Percentiles rank a stretch among this genome's conserved stretches.
These are phyloP conservation scores for Taenaris catops DNA, from an alignment of 2,888 invertebrate species.

Conservation along the genomic window DNA sequence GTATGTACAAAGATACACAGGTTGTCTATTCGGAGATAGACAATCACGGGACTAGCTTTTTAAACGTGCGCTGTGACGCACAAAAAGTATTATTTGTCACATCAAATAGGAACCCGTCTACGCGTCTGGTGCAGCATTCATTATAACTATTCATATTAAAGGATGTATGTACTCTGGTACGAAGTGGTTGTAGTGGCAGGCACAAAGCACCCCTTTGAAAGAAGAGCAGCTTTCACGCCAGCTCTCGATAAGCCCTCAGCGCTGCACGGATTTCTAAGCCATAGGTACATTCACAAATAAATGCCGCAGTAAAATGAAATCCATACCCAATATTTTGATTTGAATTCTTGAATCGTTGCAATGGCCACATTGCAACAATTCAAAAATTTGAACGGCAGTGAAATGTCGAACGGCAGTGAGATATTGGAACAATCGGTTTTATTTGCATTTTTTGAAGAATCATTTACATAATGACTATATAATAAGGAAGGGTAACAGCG, in stretches of 20 bases:
- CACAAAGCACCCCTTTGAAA: slow-evolving; percentile 65
- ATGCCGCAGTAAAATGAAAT: slow-evolving; percentile 6
- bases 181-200: slow-evolving; percentile 55
- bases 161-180: slow-evolving; percentile 40
- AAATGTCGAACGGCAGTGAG: no score
- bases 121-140: slow-evolving; percentile 31
- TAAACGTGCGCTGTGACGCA: slow-evolving; percentile 20
- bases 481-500: no score
- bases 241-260: slow-evolving; percentile 60
- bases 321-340: background rate
- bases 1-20: no score
- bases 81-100: slow-evolving; percentile 20
- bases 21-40: no score
- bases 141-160: slow-evolving; percentile 37
- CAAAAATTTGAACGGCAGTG: no score
- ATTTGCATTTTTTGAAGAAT: no score
- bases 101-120: slow-evolving; percentile 19
- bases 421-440: no score
- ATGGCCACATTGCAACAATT: no score
- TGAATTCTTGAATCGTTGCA: background rate
- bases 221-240: slow-evolving; percentile 54
- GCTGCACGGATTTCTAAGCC: slow-evolving; percentile 22
- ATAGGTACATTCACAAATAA: slow-evolving; percentile 24
- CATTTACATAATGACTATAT: no score
- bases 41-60: slow-evolving; percentile 3